phyloP scores from a whole-genome alignment of 2,888 invertebrate species.

The Drosophila eohydei region DNA sequence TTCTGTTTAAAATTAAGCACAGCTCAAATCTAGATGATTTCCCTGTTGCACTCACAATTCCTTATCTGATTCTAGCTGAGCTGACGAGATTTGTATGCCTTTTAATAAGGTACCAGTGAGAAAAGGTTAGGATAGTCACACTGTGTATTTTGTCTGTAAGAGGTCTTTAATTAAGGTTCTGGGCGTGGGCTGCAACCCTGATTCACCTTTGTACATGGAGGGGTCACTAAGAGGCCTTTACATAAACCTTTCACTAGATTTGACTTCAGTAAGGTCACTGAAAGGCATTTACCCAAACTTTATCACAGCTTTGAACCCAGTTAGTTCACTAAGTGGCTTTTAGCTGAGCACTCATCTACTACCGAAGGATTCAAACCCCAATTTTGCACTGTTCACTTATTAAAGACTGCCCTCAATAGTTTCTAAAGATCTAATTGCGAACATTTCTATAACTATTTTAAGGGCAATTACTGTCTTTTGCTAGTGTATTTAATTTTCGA shows the following conservation, averaged over 20 bases:
- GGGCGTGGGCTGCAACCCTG: too few species aligned
- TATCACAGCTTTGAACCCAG: not conserved
- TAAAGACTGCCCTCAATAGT: not conserved
- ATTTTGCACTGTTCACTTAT: not conserved
- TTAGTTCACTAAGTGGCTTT: not conserved
- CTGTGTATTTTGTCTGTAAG: too few species aligned
- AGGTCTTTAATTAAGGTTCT: not conserved
- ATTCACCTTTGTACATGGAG: too few species aligned
- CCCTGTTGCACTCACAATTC: not conserved
- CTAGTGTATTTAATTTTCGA: constrained; percentile 27
- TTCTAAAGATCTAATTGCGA: not conserved
- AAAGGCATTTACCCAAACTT: not conserved
- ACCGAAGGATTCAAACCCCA: not conserved
- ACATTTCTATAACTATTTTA: not conserved
- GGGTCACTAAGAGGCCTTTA: not conserved
- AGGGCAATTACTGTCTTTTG: not conserved
- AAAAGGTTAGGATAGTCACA: too few species aligned
- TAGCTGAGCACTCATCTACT: not conserved
- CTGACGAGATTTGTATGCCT: too few species aligned
- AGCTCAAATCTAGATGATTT: not conserved
- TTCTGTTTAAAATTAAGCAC: not conserved
- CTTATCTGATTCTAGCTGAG: not conserved
- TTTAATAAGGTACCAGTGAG: too few species aligned
- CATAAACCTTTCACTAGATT: not conserved
- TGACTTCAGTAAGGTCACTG: not conserved